Evolutionary conservation across 2,797 vertebrate genomes (phyloP).

Genomic region (Avahi laniger): DNA sequence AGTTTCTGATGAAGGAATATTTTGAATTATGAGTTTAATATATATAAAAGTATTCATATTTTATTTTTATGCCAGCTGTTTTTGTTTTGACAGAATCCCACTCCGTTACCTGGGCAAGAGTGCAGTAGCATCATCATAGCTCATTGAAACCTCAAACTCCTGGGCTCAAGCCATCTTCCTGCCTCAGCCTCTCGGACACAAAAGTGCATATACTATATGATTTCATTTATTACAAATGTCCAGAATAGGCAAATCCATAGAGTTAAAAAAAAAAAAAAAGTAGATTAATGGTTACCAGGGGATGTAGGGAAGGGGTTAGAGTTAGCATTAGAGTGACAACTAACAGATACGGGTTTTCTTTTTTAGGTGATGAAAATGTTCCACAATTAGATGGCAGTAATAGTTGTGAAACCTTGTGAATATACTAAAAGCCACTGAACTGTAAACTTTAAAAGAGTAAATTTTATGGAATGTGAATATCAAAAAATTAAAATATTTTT

Average conservation of each 20-base stretch:
- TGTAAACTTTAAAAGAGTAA: not conserved
- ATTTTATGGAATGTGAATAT: not conserved
- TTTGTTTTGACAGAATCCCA: too few relatives aligned
- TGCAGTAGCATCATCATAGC: too few relatives aligned
- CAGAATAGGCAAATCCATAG: not conserved
- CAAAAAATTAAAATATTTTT: not conserved
- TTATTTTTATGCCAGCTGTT: not conserved
- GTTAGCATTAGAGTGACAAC: not conserved
- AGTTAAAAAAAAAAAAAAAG: not conserved
- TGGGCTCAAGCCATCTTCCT: too few relatives aligned
- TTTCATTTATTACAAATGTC: not conserved
- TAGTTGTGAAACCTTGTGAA: not conserved
- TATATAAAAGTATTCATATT: not conserved
- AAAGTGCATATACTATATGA: not conserved
- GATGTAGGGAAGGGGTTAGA: not conserved
- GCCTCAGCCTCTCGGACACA: not conserved
- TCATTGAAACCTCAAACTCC: too few relatives aligned
- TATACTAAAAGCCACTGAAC: not conserved
- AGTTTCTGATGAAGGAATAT: not conserved
- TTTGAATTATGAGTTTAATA: not conserved
- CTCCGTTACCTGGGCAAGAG: too few relatives aligned
- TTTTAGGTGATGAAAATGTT: not conserved
- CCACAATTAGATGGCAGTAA: not conserved
- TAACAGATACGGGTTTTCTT: not conserved
- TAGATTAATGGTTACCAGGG: not conserved